Evolutionary conservation across 2,888 invertebrate genomes (phyloP), one percentile per base, ranked within the genome.

Genomic region (Dione juno): DNA sequence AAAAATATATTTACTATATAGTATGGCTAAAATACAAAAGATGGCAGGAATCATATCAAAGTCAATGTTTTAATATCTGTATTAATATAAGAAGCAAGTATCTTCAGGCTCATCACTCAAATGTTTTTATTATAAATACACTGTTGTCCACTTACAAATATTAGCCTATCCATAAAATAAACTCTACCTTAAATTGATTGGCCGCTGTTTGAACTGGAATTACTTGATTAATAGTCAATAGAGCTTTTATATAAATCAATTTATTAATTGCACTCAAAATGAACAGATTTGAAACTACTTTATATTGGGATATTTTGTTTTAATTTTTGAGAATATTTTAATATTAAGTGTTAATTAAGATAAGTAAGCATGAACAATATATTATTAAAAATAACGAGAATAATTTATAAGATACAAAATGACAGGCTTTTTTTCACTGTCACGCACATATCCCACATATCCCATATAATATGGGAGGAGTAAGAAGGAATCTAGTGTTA

Each of bases 151-250:
- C 11, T 67, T 13, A 21, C 50, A 50, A 67, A 59, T 67, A 67
- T 67, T 41, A n/a, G 50, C n/a, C 50, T 3, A 67, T 28, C 59
- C 41, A 67, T 67, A 16, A 41, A 59, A 67, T 67, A 59, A 67
- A 50, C 40, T 16, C n/a, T 50, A 19, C 21, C 21, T 67, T 40
- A 48, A 41, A 67, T 28, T 58, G 58, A 58, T 67, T 48, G 58
- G 8, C 35, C 58, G 21, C n/a, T 58, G 67, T 67, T 66, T 66
- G 58, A 28, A 41, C 41, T 59, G 21, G 41, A 59, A 59, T 67
- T 41, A 67, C 37, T 67, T 67, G 14, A 50, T 59, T 59, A 67
- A 67, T 59, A 53, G 53, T 61, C 43, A 61, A 16, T 35, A 68
- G 43, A 21, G 61, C 41, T 68, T 43, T 53, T 19, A 11, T 21